A percentile compares a stretch with the other conserved stretches of the same genome.
phyloP scores from a whole-genome alignment of 2,797 vertebrate genomes.

The Xenops minutus region DNA sequence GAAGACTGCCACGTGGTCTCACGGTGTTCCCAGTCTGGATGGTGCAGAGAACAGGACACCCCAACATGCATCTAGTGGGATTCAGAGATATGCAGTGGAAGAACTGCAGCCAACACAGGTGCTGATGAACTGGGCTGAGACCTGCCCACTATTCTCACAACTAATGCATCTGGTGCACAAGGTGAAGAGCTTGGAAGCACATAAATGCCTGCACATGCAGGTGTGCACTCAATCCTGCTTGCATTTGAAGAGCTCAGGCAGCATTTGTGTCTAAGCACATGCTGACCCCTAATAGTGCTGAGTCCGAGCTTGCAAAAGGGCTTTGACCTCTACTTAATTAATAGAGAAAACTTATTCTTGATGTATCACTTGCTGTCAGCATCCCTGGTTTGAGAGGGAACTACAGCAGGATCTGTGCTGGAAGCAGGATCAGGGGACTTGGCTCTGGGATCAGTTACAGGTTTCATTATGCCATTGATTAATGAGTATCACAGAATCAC shows the following conservation, averaged over 20 bases:
- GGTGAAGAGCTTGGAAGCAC: neutral
- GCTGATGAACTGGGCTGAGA: neutral
- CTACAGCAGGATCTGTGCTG: neutral
- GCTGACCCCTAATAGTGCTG: neutral
- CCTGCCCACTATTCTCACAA: neutral
- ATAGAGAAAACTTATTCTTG: neutral
- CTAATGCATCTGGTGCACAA: neutral
- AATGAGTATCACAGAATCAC: neutral
- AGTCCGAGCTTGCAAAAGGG: neutral
- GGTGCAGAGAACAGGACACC: neutral
- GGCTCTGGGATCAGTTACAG: neutral
- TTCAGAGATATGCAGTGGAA: neutral
- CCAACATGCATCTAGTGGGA: rapidly evolving
- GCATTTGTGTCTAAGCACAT: neutral
- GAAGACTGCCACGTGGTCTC: neutral
- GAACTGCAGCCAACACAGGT: neutral
- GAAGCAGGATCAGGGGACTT: neutral
- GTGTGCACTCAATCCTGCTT: neutral
- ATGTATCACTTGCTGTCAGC: neutral
- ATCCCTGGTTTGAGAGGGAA: neutral
- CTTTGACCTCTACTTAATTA: neutral
- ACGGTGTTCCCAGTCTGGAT: neutral
- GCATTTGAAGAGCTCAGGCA: neutral
- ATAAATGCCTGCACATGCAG: neutral
- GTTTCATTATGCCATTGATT: neutral